Conservation (phyloP, 2,113 vertebrate species). For the Oxygymnocypris stewartii region DNA sequence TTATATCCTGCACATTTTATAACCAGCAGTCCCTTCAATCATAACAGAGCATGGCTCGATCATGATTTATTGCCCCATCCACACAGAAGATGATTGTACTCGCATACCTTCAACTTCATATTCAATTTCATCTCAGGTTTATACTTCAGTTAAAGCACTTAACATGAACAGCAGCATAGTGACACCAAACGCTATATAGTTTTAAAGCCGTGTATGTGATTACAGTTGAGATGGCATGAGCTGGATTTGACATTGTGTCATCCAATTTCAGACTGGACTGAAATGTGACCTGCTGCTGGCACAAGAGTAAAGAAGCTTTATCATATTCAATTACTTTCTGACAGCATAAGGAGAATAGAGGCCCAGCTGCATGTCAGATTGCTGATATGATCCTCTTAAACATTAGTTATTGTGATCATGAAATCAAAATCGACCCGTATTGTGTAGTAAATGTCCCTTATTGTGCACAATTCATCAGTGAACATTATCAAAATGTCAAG, state of each 20-base stretch:
- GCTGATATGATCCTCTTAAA: not conserved
- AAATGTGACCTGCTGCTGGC: slow-evolving; percentile 24
- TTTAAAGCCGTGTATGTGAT: slow-evolving; percentile 16
- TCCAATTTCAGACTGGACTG: slow-evolving; percentile 8
- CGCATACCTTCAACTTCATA: not conserved
- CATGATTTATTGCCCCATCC: not conserved
- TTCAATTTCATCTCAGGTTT: slow-evolving; percentile 9
- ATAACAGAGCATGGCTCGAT: not conserved
- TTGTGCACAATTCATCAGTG: not conserved
- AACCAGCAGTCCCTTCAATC: not conserved
- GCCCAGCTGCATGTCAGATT: slow-evolving; percentile 9
- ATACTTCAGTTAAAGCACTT: slow-evolving; percentile 8
- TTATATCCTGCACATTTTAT: not conserved
- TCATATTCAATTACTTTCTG: slow-evolving; percentile 10
- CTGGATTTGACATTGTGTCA: slow-evolving; percentile 21
- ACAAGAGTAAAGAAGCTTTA: slow-evolving; percentile 6
- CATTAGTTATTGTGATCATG: not conserved
- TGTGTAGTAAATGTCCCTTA: not conserved
- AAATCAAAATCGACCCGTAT: not conserved
- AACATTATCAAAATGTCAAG: not conserved
- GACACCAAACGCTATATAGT: not conserved
- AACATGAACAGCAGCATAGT: not conserved
- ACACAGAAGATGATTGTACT: slow-evolving; percentile 1
- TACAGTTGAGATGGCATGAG: slow-evolving; percentile 2
- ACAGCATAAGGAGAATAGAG: not conserved